phyloP scores from a whole-genome alignment of 1,140 invertebrate genomes.

The Zaprionus inermis region DNA sequence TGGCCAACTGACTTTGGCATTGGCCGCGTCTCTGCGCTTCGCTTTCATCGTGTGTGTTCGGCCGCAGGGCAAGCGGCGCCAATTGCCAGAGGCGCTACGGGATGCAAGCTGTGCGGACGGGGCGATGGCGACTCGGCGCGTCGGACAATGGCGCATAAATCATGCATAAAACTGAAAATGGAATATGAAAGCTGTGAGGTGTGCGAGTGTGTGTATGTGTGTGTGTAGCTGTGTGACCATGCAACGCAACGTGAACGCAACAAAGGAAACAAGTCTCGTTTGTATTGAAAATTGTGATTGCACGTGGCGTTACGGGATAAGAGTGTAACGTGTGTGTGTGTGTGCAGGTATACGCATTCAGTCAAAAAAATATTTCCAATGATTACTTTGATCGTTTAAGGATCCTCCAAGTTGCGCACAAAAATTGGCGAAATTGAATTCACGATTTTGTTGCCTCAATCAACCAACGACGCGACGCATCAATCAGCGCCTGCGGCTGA shows the following conservation, averaged over 20 bases:
- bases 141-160: slow-evolving; percentile 59
- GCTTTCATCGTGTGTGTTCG: slow-evolving; percentile 37
- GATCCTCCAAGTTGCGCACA: neutral
- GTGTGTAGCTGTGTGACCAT: neutral
- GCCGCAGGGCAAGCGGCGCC: slow-evolving; percentile 1
- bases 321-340: slow-evolving; percentile 15
- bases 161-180: slow-evolving; percentile 60
- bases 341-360: slow-evolving; percentile 1
- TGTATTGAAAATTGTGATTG: slow-evolving; percentile 57
- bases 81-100: neutral
- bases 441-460: neutral
- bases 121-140: slow-evolving; percentile 30
- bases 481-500: neutral
- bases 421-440: neutral
- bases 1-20: slow-evolving; percentile 57
- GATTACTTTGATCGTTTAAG: slow-evolving; percentile 13
- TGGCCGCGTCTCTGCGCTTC: slow-evolving; percentile 52
- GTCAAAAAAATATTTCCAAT: slow-evolving; percentile 14
- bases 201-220: neutral
- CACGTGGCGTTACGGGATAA: slow-evolving; percentile 42
- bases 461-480: neutral
- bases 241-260: slow-evolving; percentile 36
- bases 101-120: neutral
- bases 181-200: slow-evolving; percentile 52
- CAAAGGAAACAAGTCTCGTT: slow-evolving; percentile 55